phyloP scores from a whole-genome alignment of 2,888 invertebrate genomes.

The Pedicia rivosa region DNA sequence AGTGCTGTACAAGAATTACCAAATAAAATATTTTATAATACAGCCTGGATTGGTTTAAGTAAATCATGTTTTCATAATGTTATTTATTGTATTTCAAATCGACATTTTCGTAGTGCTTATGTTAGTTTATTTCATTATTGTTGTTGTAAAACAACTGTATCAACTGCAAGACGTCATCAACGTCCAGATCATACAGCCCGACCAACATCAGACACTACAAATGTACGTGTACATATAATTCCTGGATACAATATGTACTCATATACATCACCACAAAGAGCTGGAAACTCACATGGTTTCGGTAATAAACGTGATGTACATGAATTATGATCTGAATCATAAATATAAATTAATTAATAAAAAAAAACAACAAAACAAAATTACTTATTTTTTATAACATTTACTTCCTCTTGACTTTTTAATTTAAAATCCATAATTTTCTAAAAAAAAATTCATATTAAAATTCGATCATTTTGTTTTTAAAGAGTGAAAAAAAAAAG shows the following conservation, averaged over 20 bases:
- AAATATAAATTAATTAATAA: slow-evolving; percentile 6
- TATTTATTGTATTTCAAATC: slow-evolving; percentile 46
- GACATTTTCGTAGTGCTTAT: slow-evolving; percentile 54
- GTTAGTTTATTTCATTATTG: slow-evolving; percentile 61
- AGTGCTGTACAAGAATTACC: slow-evolving; percentile 34
- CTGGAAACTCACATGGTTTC: slow-evolving; percentile 19
- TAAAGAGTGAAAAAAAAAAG: too few species aligned
- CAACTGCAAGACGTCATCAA: slow-evolving; percentile 45
- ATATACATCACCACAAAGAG: slow-evolving; percentile 39
- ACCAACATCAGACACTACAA: slow-evolving; percentile 36
- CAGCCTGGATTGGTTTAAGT: slow-evolving; percentile 51
- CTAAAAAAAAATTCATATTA: too few species aligned
- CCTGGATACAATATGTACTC: slow-evolving; percentile 52
- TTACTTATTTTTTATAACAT: too few species aligned
- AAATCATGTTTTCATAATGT: slow-evolving; percentile 52
- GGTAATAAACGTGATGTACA: slow-evolving; percentile 19
- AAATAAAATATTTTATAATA: slow-evolving; percentile 43
- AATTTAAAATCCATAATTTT: too few species aligned
- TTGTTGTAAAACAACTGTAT: slow-evolving; percentile 59
- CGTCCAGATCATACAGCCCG: slow-evolving; percentile 31
- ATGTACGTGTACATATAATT: slow-evolving; percentile 61
- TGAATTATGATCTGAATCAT: slow-evolving; percentile 19
- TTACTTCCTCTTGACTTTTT: too few species aligned
- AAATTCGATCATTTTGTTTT: too few species aligned
- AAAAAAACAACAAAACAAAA: too few species aligned